phyloP scores from a whole-genome alignment of 2,113 vertebrate genomes.

The Carassius auratus region DNA sequence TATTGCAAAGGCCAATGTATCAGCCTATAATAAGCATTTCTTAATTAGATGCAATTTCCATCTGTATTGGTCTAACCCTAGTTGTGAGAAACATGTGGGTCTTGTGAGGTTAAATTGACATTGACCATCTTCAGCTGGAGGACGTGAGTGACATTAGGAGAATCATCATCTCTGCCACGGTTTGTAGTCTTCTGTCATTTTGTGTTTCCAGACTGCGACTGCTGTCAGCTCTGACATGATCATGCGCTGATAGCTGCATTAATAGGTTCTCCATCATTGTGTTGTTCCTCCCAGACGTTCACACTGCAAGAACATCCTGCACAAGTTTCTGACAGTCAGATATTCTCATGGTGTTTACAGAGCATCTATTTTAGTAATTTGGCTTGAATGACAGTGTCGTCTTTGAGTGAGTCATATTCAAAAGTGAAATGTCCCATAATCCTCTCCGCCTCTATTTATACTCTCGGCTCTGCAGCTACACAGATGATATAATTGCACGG shows the following conservation, averaged over 20 bases:
- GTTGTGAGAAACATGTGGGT: background rate
- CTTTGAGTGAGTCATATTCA: slow-evolving; percentile 15
- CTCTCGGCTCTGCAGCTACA: background rate
- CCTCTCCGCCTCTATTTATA: slow-evolving; percentile 23
- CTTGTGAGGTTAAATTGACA: background rate
- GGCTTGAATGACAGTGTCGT: background rate
- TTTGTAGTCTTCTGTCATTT: background rate
- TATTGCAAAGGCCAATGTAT: too few species aligned
- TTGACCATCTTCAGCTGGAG: background rate
- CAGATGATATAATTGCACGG: background rate
- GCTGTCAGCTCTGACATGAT: background rate
- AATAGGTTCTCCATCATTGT: background rate
- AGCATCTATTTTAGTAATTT: background rate
- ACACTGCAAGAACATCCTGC: background rate
- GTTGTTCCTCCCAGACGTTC: background rate
- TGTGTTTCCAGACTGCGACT: background rate
- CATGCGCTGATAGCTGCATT: background rate
- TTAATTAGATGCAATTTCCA: background rate
- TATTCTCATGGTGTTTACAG: background rate
- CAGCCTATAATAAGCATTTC: background rate
- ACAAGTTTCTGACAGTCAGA: background rate
- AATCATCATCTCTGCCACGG: background rate
- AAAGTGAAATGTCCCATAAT: slow-evolving; percentile 2
- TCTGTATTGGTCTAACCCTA: background rate
- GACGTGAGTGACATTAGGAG: too few species aligned